phyloP scores from a whole-genome alignment of 1,140 invertebrate genomes.

The Cotesia vestalis region DNA sequence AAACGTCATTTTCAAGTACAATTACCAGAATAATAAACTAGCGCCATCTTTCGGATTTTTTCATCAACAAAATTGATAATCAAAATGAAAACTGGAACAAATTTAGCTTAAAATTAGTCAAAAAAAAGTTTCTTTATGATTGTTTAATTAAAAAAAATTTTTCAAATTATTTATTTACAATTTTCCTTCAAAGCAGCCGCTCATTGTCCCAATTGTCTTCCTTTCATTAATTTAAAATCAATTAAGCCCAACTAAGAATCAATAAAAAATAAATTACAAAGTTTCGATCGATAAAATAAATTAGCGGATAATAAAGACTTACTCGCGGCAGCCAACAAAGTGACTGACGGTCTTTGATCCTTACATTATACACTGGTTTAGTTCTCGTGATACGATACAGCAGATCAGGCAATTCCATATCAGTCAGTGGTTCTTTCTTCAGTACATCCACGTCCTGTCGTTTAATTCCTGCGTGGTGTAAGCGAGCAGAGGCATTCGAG shows the following conservation, averaged over 20 bases:
- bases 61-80: too few species aligned
- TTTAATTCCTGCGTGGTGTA: slow-evolving; percentile 37
- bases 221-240: too few species aligned
- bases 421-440: slow-evolving; percentile 23
- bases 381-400: slow-evolving; percentile 10
- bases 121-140: too few species aligned
- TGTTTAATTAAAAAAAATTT: too few species aligned
- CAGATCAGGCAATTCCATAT: neutral
- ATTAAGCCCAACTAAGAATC: neutral
- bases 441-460: slow-evolving; percentile 5
- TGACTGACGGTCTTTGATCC: slow-evolving; percentile 28
- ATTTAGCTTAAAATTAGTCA: too few species aligned
- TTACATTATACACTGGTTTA: slow-evolving; percentile 38
- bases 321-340: slow-evolving; percentile 50
- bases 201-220: too few species aligned
- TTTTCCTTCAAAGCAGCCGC: too few species aligned
- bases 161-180: too few species aligned
- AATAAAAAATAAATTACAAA: slow-evolving; percentile 1
- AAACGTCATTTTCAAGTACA: too few species aligned
- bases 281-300: slow-evolving; percentile 47
- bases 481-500: slow-evolving; percentile 54
- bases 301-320: slow-evolving; percentile 65
- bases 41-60: too few species aligned
- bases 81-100: too few species aligned
- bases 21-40: too few species aligned